Percentiles rank a stretch among this genome's conserved stretches.
phyloP scores from a whole-genome alignment of 2,113 vertebrate genomes.

The Megalops atlanticus region DNA sequence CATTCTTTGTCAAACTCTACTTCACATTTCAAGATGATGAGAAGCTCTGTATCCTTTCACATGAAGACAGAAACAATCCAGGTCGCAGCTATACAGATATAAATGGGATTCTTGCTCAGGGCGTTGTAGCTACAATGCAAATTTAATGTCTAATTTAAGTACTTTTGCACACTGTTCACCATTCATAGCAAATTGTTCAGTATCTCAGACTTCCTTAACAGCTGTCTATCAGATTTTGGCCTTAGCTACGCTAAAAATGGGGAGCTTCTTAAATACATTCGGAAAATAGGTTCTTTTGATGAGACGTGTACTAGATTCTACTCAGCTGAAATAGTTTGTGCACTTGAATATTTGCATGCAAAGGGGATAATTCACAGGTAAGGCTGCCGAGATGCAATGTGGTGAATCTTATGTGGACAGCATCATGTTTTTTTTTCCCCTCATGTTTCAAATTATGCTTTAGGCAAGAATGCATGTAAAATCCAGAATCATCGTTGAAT shows the following conservation, averaged over 20 bases:
- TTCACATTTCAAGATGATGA: conserved; percentile 99
- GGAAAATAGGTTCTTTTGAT: conserved; percentile 98
- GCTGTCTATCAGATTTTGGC: conserved; percentile 86
- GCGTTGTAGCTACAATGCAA: background rate
- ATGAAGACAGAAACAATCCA: background rate
- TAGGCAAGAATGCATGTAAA: too few relatives aligned
- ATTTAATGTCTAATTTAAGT: background rate
- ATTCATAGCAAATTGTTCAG: background rate
- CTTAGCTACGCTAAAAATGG: conserved; percentile 99
- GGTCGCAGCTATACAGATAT: background rate
- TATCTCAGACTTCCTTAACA: conserved; percentile 57
- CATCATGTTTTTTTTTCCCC: background rate
- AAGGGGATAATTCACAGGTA: conserved; percentile 99
- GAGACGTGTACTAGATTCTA: conserved; percentile 99
- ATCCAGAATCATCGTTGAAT: background rate
- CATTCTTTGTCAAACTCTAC: conserved; percentile 98
- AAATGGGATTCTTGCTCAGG: background rate
- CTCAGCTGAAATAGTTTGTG: conserved; percentile 93
- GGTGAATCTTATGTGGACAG: background rate
- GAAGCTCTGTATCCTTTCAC: conserved; percentile 97
- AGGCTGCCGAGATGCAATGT: conserved; percentile 27
- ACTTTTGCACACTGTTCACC: background rate
- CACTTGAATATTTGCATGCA: conserved; percentile 93
- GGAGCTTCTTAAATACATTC: conserved; percentile 97
- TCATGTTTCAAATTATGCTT: background rate